These are phyloP conservation scores for Zaprionus nigranus DNA, from an alignment of 1,140 invertebrate genomes.

Conservation along the genomic window DNA sequence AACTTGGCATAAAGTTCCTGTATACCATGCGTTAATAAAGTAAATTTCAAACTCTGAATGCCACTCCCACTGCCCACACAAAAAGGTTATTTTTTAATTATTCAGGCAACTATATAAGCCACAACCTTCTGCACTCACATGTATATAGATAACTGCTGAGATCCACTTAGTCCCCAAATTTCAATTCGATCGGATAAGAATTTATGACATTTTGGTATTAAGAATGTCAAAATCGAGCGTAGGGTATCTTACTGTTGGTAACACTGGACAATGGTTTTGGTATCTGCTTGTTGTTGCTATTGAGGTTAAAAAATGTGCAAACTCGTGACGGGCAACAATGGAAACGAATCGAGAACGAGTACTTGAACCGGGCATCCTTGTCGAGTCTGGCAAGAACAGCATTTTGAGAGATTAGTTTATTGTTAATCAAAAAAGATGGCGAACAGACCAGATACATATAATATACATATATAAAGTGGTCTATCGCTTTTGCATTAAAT, in stretches of 20 bases:
- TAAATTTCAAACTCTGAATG: no score
- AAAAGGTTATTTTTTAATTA: no score
- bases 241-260: background rate
- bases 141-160: no score
- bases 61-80: no score
- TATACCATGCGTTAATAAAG: no score
- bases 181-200: no score
- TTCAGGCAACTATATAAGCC: no score
- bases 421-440: constrained; percentile 72
- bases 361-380: constrained; percentile 1
- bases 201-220: no score
- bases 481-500: constrained; percentile 74
- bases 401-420: constrained; percentile 68
- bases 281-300: constrained; percentile 3
- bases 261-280: background rate
- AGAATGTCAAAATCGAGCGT: no score
- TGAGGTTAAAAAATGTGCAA: constrained; percentile 60
- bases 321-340: constrained; percentile 56
- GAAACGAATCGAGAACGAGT: constrained; percentile 7
- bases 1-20: no score
- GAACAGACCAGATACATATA: background rate
- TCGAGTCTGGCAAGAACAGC: constrained; percentile 25
- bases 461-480: constrained; percentile 20
- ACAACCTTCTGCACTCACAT: no score
- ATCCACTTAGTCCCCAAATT: no score